A percentile compares a stretch with the other conserved stretches of the same genome.
Evolutionary conservation across 2,113 vertebrate species (phyloP).

Genomic region (Nanorana parkeri): DNA sequence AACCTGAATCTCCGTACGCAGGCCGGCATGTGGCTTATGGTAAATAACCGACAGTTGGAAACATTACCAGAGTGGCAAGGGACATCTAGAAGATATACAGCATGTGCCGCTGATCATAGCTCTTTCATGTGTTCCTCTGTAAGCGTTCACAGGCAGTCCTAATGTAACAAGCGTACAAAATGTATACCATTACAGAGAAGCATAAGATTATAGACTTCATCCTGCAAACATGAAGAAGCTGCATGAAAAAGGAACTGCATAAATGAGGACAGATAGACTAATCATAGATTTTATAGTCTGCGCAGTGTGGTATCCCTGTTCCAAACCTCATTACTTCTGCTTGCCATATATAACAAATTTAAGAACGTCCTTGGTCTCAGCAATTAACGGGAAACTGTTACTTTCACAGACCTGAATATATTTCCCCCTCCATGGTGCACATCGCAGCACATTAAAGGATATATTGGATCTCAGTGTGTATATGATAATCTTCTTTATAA

Average conservation of each 20-base stretch:
- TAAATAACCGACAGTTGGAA: too few species aligned
- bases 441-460: background rate
- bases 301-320: conserved; percentile 4
- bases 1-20: too few species aligned
- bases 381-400: conserved; percentile 26
- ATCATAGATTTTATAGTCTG: conserved; percentile 10
- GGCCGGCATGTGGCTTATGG: too few species aligned
- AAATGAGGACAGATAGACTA: background rate
- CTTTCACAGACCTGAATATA: background rate
- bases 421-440: background rate
- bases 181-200: background rate
- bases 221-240: background rate
- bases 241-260: background rate
- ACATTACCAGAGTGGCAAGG: too few species aligned
- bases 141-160: too few species aligned
- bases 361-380: background rate
- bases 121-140: too few species aligned
- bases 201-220: background rate
- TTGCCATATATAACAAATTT: conserved; percentile 2
- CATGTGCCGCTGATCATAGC: too few species aligned
- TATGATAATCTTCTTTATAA: conserved; percentile 16
- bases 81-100: too few species aligned
- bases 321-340: conserved; percentile 14
- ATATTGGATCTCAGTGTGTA: background rate
- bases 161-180: background rate